These are phyloP conservation scores for Leuciscus waleckii DNA, from an alignment of 2,797 vertebrate species.

Conservation along the genomic window DNA sequence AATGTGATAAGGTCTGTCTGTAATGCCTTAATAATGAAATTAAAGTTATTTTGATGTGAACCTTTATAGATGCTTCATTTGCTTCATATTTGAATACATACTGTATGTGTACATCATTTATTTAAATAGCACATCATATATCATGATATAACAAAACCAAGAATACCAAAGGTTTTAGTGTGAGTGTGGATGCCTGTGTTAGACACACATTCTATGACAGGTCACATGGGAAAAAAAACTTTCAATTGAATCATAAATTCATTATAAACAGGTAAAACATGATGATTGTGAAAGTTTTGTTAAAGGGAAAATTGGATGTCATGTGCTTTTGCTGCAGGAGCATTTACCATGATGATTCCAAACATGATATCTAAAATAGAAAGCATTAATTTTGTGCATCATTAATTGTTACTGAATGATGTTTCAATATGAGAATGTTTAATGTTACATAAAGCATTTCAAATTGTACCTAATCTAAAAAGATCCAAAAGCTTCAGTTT, in stretches of 20 bases:
- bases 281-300: slow-evolving; percentile 6
- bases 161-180: not conserved
- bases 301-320: not conserved
- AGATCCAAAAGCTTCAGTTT: not conserved
- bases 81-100: not conserved
- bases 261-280: slow-evolving; percentile 8
- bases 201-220: not conserved
- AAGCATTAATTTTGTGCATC: not conserved
- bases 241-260: not conserved
- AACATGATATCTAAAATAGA: not conserved
- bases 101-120: not conserved
- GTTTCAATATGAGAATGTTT: not conserved
- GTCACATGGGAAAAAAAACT: not conserved
- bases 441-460: not conserved
- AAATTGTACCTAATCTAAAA: not conserved
- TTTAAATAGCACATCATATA: not conserved
- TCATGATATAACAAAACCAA: not conserved
- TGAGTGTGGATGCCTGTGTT: slow-evolving; percentile 1
- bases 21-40: not conserved
- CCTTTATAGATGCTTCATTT: not conserved
- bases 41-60: not conserved
- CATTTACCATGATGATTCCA: not conserved
- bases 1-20: not conserved
- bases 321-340: slow-evolving; percentile 4
- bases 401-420: not conserved